phyloP scores from a whole-genome alignment of 1,140 invertebrate species.

The Sycophaga agraensis region DNA sequence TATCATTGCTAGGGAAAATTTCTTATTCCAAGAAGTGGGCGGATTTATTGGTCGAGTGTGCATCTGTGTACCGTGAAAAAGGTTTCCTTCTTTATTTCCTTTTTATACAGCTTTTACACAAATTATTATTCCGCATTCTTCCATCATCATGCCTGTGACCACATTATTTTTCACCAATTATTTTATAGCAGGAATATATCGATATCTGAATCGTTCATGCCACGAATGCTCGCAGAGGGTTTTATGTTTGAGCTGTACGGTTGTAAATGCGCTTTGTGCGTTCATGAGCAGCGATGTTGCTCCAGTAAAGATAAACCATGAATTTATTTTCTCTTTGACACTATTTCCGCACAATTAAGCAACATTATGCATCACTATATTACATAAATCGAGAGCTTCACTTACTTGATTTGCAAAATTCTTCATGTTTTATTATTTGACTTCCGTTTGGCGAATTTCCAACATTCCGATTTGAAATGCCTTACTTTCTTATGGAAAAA shows the following conservation, averaged over 20 bases:
- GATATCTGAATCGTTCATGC: slow-evolving; percentile 22
- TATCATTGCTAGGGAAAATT: slow-evolving; percentile 23
- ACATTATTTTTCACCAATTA: not conserved
- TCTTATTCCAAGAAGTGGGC: slow-evolving; percentile 29
- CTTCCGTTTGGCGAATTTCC: too few species aligned
- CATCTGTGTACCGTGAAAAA: slow-evolving; percentile 19
- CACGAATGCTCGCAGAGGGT: slow-evolving; percentile 20
- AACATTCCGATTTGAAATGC: too few species aligned
- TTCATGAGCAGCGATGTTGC: not conserved
- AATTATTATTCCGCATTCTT: not conserved
- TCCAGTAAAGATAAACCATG: not conserved
- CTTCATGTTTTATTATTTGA: too few species aligned
- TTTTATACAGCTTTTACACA: slow-evolving; percentile 33
- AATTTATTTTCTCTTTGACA: too few species aligned
- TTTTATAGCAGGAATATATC: slow-evolving; percentile 8
- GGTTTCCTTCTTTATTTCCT: slow-evolving; percentile 32
- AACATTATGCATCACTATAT: not conserved
- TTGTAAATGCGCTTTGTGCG: not conserved
- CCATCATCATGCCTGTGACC: slow-evolving; percentile 4
- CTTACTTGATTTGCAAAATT: not conserved
- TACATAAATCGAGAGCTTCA: not conserved
- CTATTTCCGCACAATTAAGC: not conserved
- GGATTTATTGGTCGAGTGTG: slow-evolving; percentile 23
- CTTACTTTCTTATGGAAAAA: too few species aligned
- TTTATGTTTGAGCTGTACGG: not conserved